Conservation (phyloP, 2,888 invertebrate species). For the Standfussiana lucernea region DNA sequence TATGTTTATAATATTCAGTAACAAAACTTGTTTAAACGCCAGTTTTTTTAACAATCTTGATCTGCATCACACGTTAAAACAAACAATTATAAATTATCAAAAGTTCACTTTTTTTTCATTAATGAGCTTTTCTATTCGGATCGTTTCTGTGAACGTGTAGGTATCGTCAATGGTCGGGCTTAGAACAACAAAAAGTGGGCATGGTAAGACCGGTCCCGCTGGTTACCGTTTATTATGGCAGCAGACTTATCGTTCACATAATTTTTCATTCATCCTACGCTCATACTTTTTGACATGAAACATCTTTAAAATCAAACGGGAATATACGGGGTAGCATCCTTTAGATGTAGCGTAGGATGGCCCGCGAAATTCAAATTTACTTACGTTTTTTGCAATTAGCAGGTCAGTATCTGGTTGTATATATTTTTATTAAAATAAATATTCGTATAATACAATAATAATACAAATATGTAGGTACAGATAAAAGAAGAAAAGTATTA, state of each 20-base stretch:
- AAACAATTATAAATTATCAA: not conserved
- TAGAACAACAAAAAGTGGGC: constrained; percentile 79
- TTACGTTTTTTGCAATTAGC: too few species aligned
- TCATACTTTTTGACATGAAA: constrained; percentile 22
- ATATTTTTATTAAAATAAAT: too few species aligned
- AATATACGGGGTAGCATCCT: not conserved
- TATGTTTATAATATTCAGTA: not conserved
- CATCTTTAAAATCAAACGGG: not conserved
- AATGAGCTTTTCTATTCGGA: constrained; percentile 4
- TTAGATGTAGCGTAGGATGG: not conserved
- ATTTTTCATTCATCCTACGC: constrained; percentile 72
- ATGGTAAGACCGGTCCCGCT: constrained; percentile 82
- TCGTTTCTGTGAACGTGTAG: constrained; percentile 4
- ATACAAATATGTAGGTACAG: too few species aligned
- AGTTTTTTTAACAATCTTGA: not conserved
- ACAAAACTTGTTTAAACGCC: not conserved
- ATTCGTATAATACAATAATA: too few species aligned
- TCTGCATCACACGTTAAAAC: not conserved
- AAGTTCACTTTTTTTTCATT: constrained; percentile 13
- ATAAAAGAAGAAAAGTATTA: too few species aligned
- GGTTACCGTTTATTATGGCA: constrained; percentile 73
- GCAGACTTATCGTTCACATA: constrained; percentile 68
- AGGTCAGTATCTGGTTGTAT: too few species aligned
- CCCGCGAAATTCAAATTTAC: too few species aligned
- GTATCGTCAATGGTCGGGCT: constrained; percentile 60